Evolutionary conservation across 1,140 invertebrate genomes (phyloP).

Genomic region (Drosophila ananassae): DNA sequence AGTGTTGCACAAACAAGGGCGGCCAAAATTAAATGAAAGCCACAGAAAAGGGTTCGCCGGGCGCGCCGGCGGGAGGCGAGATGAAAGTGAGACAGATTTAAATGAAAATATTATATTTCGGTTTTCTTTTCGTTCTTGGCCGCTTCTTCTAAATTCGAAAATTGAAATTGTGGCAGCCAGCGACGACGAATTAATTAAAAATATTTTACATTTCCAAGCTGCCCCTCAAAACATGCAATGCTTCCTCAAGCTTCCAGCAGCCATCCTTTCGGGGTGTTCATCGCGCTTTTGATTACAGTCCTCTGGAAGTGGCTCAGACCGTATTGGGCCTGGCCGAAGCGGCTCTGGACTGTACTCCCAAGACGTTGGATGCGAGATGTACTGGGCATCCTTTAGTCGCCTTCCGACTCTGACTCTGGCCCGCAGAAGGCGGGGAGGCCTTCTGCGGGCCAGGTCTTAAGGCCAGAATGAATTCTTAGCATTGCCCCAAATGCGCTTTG

Average conservation of each 20-base stretch:
- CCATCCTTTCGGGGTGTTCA: too few relatives aligned
- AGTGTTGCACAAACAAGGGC: slow-evolving; percentile 78
- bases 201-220: slow-evolving; percentile 69
- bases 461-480: slow-evolving; percentile 51
- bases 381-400: neutral
- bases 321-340: too few relatives aligned
- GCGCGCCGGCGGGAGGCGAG: slow-evolving; percentile 10
- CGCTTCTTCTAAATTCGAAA: slow-evolving; percentile 41
- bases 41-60: slow-evolving; percentile 55
- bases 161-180: slow-evolving; percentile 59
- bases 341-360: too few relatives aligned
- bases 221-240: slow-evolving; percentile 47
- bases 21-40: slow-evolving; percentile 70
- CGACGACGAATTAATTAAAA: slow-evolving; percentile 74
- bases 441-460: slow-evolving; percentile 12
- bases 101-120: slow-evolving; percentile 59
- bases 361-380: too few relatives aligned
- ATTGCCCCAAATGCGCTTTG: slow-evolving; percentile 59
- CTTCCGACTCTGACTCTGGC: slow-evolving; percentile 46
- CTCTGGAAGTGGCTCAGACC: too few relatives aligned
- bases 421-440: slow-evolving; percentile 5
- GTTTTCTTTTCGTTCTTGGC: slow-evolving; percentile 1
- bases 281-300: too few relatives aligned
- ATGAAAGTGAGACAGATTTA: slow-evolving; percentile 49
- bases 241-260: slow-evolving; percentile 4